Evolutionary conservation across 2,888 invertebrate species (phyloP), one percentile per base, ranked within the genome.

Genomic region (Philonicus albiceps): DNA sequence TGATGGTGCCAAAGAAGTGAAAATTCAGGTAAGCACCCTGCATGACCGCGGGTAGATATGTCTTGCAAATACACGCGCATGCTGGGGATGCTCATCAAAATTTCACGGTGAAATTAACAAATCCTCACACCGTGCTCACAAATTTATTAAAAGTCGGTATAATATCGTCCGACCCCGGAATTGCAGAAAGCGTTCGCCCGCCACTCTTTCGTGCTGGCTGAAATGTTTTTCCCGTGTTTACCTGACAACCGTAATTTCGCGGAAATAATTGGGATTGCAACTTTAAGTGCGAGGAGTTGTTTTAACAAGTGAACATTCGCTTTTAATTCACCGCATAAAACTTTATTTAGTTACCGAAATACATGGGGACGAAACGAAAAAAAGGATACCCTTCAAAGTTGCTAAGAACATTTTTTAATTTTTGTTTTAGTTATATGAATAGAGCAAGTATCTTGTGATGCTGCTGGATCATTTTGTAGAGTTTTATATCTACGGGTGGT

Each of bases 31-130:
- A 83, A 83, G 64, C 64, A 37, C 40, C 76, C 22, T 81, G 64
- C 72, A 64, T 34, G 64, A 27, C 83, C 64, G 64, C 31, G 34
- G 72, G 31, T 64, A 37, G 72, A 64, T 83, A 19, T 83, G 34
- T 22, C 37, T 72, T 72, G n/a, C 72, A 64, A 27, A 83, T 22
- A 64, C 90, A 90, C 64, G 64, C 64, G 64, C 64, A 27, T 64
- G 27, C 53, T 64, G 89, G 90, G 90, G 90, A 90, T 90, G 90
- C 91, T 91, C 92, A 91, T 92, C 91, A 91, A 92, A 91, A 91
- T 91, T 91, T 91, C 90, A 91, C 91, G 91, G 90, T 90, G 89
- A 91, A 91, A 91, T 91, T 92, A 91, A 91, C 91, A 92, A 91
- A 92, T 92, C 91, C 64, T 64, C 27, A 19, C 8, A 22, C 64